Evolutionary conservation across 1,140 invertebrate species (phyloP).

Genomic region (Gonatopus flavifemur): DNA sequence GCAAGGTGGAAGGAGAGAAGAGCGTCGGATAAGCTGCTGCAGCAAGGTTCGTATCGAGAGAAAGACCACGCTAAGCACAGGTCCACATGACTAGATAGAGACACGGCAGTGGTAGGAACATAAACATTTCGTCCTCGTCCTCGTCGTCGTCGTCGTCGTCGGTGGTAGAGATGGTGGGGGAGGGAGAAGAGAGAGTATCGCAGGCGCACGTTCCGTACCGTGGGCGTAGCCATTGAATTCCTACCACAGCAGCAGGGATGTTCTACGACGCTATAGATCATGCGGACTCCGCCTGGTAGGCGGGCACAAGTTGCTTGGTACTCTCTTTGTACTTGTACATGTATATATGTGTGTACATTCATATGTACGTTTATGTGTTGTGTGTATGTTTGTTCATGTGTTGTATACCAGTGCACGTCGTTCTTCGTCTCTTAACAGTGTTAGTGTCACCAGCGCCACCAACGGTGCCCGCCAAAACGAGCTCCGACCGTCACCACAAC

Average conservation of each 20-base stretch:
- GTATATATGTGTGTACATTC: too few relatives aligned
- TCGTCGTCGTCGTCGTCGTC: slow-evolving; percentile 20
- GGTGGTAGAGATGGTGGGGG: slow-evolving; percentile 8
- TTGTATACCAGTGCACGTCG: slow-evolving; percentile 28
- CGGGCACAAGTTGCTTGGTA: slow-evolving; percentile 28
- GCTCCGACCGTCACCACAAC: neutral
- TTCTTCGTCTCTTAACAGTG: slow-evolving; percentile 19
- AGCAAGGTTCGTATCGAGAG: slow-evolving; percentile 16
- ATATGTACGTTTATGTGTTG: too few relatives aligned
- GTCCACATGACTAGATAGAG: slow-evolving; percentile 52
- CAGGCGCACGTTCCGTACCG: slow-evolving; percentile 39
- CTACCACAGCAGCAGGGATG: slow-evolving; percentile 45
- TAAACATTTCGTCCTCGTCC: slow-evolving; percentile 42
- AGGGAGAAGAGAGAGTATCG: neutral
- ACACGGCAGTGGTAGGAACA: slow-evolving; percentile 48
- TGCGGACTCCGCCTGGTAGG: slow-evolving; percentile 44
- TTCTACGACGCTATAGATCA: slow-evolving; percentile 60
- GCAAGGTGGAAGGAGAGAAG: slow-evolving; percentile 26
- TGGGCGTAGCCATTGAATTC: slow-evolving; percentile 37
- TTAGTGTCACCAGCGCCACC: slow-evolving; percentile 26
- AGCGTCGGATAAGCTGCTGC: slow-evolving; percentile 23
- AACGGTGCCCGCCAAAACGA: slow-evolving; percentile 20
- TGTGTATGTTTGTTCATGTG: too few relatives aligned
- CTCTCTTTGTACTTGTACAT: too few relatives aligned
- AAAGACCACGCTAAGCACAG: slow-evolving; percentile 22